Evolutionary conservation across 2,113 vertebrate species (phyloP), one percentile per base, ranked within the genome.

Genomic region (Panthera uncia): DNA sequence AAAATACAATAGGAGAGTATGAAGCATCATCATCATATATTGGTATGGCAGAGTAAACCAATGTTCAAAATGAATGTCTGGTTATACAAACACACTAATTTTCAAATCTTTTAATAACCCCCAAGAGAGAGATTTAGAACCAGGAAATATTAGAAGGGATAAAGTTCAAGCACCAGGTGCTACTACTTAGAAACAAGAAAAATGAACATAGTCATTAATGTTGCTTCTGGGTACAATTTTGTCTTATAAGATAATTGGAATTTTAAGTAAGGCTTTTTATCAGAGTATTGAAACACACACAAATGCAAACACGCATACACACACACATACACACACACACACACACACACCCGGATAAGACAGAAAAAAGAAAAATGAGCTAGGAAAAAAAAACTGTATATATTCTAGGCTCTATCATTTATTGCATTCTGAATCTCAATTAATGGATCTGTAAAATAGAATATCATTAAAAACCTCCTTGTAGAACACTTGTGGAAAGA

Each of bases 171-270:
- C 9, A 92, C 52, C 79, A 92, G 38, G 80, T 95, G 66, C 66
- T 92, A 38, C 27, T 55, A 94, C 63, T 97, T 97, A 94, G 33
- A 79, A 92, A 63, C 4, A 94, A 93, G 55, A 95, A 95, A 96
- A 97, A 89, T 94, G 38, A 94, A 66, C 79, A 82, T 14, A 73
- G 18, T 82, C 79, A 71, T 93, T 95, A 97, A 89, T 21, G 21
- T 86, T 88, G 33, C 69, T 96, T 95, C 12, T 94, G 93, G 76
- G 80, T 80, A 84, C n/a, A 93, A 79, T 94, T 96, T 82, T 91
- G 78, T 89, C 86, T 89, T 83, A 82, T 61, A 83, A 87, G 69
- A 74, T 90, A 97, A 97, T 74, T 94, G 38, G 11, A 95, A 90
- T 94, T 61, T 93, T 97, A 92, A 80, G 41, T 81, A 84, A 57